These are phyloP conservation scores for Hetaerina titia DNA, from an alignment of 2,888 invertebrate genomes.

Conservation along the genomic window DNA sequence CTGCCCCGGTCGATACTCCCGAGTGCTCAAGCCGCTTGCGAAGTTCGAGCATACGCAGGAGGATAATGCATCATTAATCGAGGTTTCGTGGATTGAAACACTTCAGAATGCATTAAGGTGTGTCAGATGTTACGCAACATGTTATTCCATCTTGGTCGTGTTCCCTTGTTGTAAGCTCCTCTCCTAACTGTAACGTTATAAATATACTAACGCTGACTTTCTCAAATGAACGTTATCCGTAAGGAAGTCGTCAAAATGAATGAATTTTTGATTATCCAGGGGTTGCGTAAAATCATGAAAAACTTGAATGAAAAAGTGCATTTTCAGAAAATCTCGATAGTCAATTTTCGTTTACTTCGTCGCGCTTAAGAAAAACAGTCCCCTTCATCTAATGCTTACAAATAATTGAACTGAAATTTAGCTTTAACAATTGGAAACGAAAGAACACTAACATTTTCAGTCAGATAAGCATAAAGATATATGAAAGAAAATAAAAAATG, in stretches of 20 bases:
- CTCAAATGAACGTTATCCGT: no score
- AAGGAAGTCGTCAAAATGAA: no score
- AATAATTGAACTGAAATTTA: background rate
- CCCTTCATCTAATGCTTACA: background rate
- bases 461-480: no score
- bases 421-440: background rate
- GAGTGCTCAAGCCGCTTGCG: background rate
- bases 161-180: background rate
- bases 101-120: constrained; percentile 26
- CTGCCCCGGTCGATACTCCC: background rate
- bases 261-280: no score
- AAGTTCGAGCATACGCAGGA: background rate
- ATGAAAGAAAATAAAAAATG: no score
- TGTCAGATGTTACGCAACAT: background rate
- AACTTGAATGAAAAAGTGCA: no score
- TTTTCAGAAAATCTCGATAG: no score
- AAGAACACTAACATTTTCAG: no score
- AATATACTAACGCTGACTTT: no score
- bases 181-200: background rate
- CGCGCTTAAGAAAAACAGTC: background rate
- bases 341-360: background rate
- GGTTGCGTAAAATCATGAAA: no score
- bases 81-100: background rate
- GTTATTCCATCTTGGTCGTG: background rate
- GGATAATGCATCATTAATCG: constrained; percentile 9